These are phyloP conservation scores for Etheostoma cragini DNA, from an alignment of 2,113 vertebrate species.

Conservation along the genomic window DNA sequence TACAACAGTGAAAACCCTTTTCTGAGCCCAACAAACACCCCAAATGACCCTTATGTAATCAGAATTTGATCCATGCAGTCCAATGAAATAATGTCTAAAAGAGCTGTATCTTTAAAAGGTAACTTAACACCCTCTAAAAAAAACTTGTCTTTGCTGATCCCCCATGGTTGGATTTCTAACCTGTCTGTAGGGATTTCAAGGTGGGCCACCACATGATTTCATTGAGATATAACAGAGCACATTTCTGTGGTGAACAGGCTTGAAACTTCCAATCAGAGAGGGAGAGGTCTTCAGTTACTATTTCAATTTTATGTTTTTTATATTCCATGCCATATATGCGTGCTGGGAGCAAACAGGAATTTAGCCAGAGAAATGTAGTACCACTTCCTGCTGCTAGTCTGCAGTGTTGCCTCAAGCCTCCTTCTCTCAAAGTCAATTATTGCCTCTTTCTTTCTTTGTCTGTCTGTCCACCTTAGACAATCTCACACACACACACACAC, in stretches of 20 bases:
- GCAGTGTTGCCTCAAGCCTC: constrained; percentile 66
- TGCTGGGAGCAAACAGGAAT: background rate
- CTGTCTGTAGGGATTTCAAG: background rate
- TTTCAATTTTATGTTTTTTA: background rate
- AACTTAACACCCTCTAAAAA: background rate
- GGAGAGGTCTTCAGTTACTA: background rate
- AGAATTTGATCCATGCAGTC: background rate
- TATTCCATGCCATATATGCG: background rate
- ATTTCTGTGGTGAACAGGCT: background rate
- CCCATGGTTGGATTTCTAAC: background rate
- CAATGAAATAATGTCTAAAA: background rate
- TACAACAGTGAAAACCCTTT: background rate
- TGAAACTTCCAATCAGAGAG: background rate
- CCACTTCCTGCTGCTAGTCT: constrained; percentile 66
- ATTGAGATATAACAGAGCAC: background rate
- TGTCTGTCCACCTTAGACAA: constrained; percentile 49
- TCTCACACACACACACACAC: constrained; percentile 28
- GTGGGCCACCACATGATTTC: background rate
- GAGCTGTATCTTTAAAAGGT: background rate
- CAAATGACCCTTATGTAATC: background rate
- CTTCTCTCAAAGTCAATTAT: constrained; percentile 53
- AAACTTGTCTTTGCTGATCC: background rate
- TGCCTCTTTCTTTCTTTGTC: constrained; percentile 19
- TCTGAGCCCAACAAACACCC: background rate
- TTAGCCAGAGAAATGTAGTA: constrained; percentile 44